Base-by-base conservation (phyloP, 2,797 vertebrate genomes). In the Synaphobranchus kaupii region DNA sequence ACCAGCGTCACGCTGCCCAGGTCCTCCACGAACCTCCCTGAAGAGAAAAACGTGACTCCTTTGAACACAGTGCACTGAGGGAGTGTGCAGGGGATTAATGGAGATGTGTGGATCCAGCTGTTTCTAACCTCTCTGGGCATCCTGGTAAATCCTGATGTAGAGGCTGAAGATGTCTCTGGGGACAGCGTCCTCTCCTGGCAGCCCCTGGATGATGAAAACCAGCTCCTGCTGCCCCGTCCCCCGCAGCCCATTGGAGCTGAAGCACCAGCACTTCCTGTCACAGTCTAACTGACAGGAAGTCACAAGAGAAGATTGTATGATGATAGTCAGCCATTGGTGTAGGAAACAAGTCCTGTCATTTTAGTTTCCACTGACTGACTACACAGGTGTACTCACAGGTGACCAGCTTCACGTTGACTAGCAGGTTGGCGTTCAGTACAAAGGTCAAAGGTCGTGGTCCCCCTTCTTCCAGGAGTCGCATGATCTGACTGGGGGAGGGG, bases 171-270 rank as follows among this genome's bases (percentile, higher is more conserved):
- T 94, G 93, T 99, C 98, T 91, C 91, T 96, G 5, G 98, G 98
- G 86, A 98, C 90, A 88, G 91, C 90, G 88, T 96, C 95, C 93
- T 99, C 98, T 82, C 97, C 96, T 78, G 97, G 95, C 88, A 98
- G 94, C 93, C 96, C 94, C 90, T 97, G 94, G 89, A 99, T 91
- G 25, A 99, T 81, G 92, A 99, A 96, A 81, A 97, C 93, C 93
- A 99, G 90, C 95, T 99, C 98, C 86, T 95, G 96, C 94, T 99
- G 98, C n/a, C 98, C 98, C 90, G 98, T 94, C 66, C 97, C 96
- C 94, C 96, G 97, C 3, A 99, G 95, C 88, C 98, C 98, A 7
- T 95, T 99, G 34, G 98, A 98, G 92, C 97, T 96, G 25, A 99
- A 97, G 90, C 95, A 99, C 98, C 98, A 99, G 91, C 97, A 99